phyloP scores from a whole-genome alignment of 2,888 invertebrate genomes.

The Caenorhabditis afra region DNA sequence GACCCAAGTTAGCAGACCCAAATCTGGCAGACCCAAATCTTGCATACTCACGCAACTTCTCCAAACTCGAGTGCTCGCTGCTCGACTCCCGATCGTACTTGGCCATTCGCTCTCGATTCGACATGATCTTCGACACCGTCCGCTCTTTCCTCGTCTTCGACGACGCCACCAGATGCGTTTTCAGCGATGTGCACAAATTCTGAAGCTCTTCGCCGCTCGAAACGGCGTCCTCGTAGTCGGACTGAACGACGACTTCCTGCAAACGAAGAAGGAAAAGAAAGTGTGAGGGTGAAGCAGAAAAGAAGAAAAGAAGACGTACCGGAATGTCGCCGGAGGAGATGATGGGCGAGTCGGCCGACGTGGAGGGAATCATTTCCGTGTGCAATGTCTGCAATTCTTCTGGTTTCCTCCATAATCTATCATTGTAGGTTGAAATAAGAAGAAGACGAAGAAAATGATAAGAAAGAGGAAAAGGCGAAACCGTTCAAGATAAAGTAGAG shows the following conservation, averaged over 20 bases:
- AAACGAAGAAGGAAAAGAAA: neutral
- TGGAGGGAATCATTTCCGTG: slow-evolving; percentile 52
- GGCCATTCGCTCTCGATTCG: slow-evolving; percentile 29
- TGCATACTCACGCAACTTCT: slow-evolving; percentile 52
- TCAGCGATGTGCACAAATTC: slow-evolving; percentile 43
- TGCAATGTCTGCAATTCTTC: slow-evolving; percentile 6
- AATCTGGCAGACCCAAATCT: too few relatives aligned
- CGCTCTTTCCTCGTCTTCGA: slow-evolving; percentile 33
- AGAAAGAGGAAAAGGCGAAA: neutral
- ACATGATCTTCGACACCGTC: slow-evolving; percentile 13
- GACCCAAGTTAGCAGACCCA: too few relatives aligned
- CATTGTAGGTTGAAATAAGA: neutral
- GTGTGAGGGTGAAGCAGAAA: neutral
- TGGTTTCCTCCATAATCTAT: too few relatives aligned
- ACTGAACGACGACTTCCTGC: slow-evolving; percentile 32
- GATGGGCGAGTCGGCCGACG: slow-evolving; percentile 40
- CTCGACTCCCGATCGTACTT: slow-evolving; percentile 54
- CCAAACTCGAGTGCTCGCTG: slow-evolving; percentile 63
- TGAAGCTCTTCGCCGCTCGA: slow-evolving; percentile 51
- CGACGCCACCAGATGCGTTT: slow-evolving; percentile 27
- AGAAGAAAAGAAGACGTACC: slow-evolving; percentile 10
- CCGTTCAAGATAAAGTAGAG: too few relatives aligned
- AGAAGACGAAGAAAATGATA: neutral
- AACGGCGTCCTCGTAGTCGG: slow-evolving; percentile 61
- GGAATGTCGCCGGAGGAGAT: slow-evolving; percentile 20